Evolutionary conservation across 2,113 vertebrate species (phyloP).

Genomic region (Saguinus imperator): DNA sequence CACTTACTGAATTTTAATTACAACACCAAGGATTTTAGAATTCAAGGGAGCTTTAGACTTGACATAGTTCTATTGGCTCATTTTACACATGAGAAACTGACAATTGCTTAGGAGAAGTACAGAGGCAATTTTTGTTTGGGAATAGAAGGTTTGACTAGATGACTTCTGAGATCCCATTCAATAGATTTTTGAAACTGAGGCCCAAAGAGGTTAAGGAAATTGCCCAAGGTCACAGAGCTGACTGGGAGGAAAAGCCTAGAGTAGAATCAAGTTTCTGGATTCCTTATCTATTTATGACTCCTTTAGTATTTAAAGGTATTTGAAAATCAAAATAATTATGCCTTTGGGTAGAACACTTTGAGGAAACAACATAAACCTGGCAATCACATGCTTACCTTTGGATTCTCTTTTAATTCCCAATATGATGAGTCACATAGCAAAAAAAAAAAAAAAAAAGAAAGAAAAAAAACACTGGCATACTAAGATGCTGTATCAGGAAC

Average conservation of each 20-base stretch:
- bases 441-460: background rate
- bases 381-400: slow-evolving; percentile 35
- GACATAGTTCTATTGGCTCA: background rate
- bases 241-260: background rate
- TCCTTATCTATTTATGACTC: slow-evolving; percentile 1
- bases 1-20: background rate
- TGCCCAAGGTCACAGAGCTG: background rate
- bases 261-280: background rate
- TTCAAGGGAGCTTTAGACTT: background rate
- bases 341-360: background rate
- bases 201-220: slow-evolving; percentile 11
- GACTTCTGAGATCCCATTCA: background rate
- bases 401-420: slow-evolving; percentile 45
- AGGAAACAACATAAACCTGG: slow-evolving; percentile 24
- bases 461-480: background rate
- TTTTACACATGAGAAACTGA: background rate
- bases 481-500: slow-evolving; percentile 50
- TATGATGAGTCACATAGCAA: slow-evolving; percentile 57
- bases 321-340: slow-evolving; percentile 39
- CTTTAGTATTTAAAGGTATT: slow-evolving; percentile 35
- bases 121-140: background rate
- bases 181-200: slow-evolving; percentile 5
- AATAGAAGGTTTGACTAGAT: background rate
- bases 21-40: background rate
- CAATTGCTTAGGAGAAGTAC: background rate